Conservation (phyloP, 1,140 invertebrate genomes). For the Sycophila sp. region DNA sequence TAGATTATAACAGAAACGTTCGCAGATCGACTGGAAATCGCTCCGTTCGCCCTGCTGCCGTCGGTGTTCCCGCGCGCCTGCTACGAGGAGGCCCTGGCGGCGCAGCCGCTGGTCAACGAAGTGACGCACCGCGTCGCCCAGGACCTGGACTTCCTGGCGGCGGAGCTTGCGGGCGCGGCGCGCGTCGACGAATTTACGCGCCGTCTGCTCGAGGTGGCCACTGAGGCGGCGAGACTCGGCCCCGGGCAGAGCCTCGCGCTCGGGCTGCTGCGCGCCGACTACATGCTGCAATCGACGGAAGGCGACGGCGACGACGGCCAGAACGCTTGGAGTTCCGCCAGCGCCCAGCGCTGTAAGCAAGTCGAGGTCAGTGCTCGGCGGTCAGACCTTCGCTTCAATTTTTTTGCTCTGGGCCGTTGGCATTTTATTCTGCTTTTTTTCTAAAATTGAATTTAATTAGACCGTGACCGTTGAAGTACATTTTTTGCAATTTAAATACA, state of each 20-base stretch:
- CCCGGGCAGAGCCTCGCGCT: not conserved
- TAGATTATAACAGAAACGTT: not conserved
- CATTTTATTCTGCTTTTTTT: not conserved
- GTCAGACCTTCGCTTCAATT: too few relatives aligned
- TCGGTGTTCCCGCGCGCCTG: conserved; percentile 81
- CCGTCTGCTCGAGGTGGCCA: conserved; percentile 84
- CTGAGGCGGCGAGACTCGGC: too few relatives aligned
- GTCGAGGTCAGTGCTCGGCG: conserved; percentile 11
- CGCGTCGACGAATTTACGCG: conserved; percentile 87
- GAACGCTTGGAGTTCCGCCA: too few relatives aligned
- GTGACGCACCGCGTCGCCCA: conserved; percentile 90
- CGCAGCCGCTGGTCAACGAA: conserved; percentile 83
- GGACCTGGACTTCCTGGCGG: conserved; percentile 81
- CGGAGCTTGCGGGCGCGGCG: conserved; percentile 77
- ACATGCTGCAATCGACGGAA: conserved; percentile 64
- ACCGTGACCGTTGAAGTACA: too few relatives aligned
- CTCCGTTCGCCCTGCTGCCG: conserved; percentile 85
- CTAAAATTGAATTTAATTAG: too few relatives aligned
- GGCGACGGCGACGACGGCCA: not conserved
- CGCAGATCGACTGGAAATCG: conserved; percentile 69
- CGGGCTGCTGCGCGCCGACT: conserved; percentile 79
- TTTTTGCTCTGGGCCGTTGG: not conserved
- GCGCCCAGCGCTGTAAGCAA: not conserved
- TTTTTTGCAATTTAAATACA: too few relatives aligned
- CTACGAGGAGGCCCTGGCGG: conserved; percentile 78